phyloP scores from a whole-genome alignment of 2,113 vertebrate species.

The Rostratula benghalensis region DNA sequence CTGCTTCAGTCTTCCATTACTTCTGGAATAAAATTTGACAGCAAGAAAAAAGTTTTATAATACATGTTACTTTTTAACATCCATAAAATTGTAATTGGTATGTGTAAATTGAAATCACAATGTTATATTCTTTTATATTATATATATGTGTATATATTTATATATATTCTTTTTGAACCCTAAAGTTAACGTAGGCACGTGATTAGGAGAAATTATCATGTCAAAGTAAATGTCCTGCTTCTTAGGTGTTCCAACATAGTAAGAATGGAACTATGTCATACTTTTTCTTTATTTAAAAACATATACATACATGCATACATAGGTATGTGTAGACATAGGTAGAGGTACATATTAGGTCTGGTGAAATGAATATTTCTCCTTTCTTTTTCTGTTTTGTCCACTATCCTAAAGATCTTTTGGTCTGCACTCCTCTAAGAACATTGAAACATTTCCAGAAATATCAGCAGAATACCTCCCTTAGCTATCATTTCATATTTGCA shows the following conservation, averaged over 20 bases:
- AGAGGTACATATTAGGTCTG: neutral
- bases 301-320: neutral
- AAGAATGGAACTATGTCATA: neutral
- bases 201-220: neutral
- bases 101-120: neutral
- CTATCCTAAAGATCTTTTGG: neutral
- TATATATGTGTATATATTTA: too few species aligned
- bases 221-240: neutral
- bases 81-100: neutral
- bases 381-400: neutral
- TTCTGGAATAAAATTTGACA: neutral
- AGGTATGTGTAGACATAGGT: neutral
- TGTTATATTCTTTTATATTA: too few species aligned
- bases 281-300: neutral
- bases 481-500: neutral
- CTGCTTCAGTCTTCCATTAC: neutral
- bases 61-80: neutral
- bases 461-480: neutral
- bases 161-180: neutral
- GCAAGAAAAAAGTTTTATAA: neutral
- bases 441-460: neutral
- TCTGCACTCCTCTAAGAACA: neutral
- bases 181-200: neutral
- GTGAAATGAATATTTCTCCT: neutral
- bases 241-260: neutral